Evolutionary conservation across 1,140 invertebrate genomes (phyloP).

Genomic region (Glomeris maerens): DNA sequence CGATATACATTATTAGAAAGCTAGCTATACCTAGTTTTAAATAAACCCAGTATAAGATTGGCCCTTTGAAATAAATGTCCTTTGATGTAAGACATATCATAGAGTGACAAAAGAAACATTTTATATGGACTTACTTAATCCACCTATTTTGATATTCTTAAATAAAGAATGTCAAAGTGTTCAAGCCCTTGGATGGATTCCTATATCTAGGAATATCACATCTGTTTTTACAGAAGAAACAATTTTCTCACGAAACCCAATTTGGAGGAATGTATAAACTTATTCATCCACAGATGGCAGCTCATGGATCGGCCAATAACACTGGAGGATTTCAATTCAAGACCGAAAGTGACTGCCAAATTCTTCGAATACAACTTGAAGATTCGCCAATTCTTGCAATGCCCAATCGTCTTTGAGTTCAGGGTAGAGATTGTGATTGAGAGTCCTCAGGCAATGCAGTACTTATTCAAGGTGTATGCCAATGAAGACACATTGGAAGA

Average conservation of each 20-base stretch:
- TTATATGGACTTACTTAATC: too few relatives aligned
- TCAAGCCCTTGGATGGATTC: neutral
- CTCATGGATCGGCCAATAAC: slow-evolving; percentile 35
- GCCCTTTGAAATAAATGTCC: too few relatives aligned
- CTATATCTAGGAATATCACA: neutral
- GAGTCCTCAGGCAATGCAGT: slow-evolving; percentile 21
- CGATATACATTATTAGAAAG: too few relatives aligned
- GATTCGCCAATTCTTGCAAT: too few relatives aligned
- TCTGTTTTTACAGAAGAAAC: neutral
- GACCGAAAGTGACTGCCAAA: slow-evolving; percentile 31
- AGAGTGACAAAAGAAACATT: too few relatives aligned
- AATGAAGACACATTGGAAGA: too few relatives aligned
- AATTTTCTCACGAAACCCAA: neutral
- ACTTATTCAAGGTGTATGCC: slow-evolving; percentile 24
- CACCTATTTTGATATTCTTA: too few relatives aligned
- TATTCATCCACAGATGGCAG: slow-evolving; percentile 33
- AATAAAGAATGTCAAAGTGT: neutral
- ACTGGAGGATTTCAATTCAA: slow-evolving; percentile 36
- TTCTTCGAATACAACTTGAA: slow-evolving; percentile 29
- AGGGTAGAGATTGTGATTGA: slow-evolving; percentile 22
- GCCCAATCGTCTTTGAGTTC: slow-evolving; percentile 21
- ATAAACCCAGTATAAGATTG: too few relatives aligned
- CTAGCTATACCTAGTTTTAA: too few relatives aligned
- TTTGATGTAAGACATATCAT: too few relatives aligned
- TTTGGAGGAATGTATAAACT: slow-evolving; percentile 1